These are phyloP conservation scores for Hippopotamus amphibius DNA, from an alignment of 2,113 vertebrate genomes.

Conservation along the genomic window DNA sequence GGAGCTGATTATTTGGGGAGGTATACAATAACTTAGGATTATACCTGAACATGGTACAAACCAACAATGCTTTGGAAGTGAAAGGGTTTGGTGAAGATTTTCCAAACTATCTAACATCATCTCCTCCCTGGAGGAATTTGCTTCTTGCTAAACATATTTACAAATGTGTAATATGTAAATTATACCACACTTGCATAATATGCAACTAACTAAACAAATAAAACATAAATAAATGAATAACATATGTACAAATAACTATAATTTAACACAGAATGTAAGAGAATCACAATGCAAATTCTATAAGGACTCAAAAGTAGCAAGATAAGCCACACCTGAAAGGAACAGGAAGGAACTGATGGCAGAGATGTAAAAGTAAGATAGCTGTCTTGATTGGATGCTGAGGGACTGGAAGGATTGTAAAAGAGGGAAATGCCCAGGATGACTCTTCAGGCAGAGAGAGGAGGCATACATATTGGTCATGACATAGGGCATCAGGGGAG, in stretches of 20 bases:
- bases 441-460: neutral
- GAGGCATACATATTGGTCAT: neutral
- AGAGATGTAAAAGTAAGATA: neutral
- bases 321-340: neutral
- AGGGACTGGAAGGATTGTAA: neutral
- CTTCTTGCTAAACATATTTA: neutral
- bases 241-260: neutral
- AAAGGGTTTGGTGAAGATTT: neutral
- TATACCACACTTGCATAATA: neutral
- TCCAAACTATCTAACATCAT: neutral
- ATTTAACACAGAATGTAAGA: neutral
- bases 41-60: neutral
- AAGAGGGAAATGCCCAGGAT: neutral
- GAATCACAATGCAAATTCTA: neutral
- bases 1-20: neutral
- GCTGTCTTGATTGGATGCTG: neutral
- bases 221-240: neutral
- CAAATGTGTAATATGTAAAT: neutral
- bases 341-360: neutral
- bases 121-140: neutral
- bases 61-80: neutral
- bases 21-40: neutral
- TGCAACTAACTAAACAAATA: neutral
- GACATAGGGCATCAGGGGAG: neutral
- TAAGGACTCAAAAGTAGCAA: neutral